phyloP scores from a whole-genome alignment of 2,797 vertebrate species.

The Eulemur mongoz region DNA sequence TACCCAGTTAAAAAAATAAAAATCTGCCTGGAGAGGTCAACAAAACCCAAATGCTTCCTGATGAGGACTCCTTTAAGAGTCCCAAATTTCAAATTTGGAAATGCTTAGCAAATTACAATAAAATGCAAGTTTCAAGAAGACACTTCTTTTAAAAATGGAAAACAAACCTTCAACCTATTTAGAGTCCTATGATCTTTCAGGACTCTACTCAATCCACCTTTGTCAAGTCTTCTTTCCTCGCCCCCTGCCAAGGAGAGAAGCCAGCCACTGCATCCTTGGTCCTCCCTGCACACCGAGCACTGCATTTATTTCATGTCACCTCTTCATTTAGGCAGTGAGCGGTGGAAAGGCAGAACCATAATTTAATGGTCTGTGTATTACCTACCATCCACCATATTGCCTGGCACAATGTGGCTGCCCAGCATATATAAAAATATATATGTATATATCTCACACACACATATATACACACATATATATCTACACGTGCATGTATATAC shows the following conservation, averaged over 20 bases:
- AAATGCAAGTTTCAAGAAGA: background rate
- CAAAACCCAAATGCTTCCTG: background rate
- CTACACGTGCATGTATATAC: background rate
- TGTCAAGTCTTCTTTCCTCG: background rate
- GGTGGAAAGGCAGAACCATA: background rate
- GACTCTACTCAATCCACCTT: background rate
- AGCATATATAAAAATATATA: background rate
- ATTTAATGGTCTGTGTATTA: background rate
- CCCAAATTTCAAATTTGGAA: slow-evolving; percentile 3
- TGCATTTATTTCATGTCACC: background rate
- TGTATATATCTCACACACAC: background rate
- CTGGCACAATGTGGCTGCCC: background rate
- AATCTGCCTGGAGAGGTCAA: background rate
- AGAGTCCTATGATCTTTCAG: background rate
- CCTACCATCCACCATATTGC: background rate
- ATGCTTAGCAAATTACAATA: slow-evolving; percentile 23
- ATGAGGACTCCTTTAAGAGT: background rate
- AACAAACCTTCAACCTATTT: background rate
- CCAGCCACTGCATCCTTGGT: background rate
- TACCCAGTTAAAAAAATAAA: background rate
- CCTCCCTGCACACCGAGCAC: accelerated
- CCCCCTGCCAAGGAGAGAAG: background rate
- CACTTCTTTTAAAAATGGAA: background rate
- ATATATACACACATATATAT: background rate
- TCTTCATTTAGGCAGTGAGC: background rate